A percentile compares a stretch with the other conserved stretches of the same genome.
Conservation (phyloP, 2,113 vertebrate species). For the Engraulis encrasicolus region DNA sequence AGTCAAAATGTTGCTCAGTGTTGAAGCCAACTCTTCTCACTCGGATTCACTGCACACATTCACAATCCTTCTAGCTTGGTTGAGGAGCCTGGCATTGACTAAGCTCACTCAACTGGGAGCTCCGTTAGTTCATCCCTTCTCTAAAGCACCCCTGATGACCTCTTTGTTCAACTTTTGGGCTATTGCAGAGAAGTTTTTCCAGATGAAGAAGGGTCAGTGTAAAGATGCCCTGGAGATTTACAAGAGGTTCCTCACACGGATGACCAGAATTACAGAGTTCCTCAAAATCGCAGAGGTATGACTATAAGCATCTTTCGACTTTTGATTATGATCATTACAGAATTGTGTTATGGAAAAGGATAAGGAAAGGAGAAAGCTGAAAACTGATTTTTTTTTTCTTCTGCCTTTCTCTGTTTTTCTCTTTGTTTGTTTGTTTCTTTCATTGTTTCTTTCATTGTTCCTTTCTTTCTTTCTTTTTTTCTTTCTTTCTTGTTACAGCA, state of each 20-base stretch:
- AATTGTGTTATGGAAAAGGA: too few species aligned
- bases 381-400: not conserved
- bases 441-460: not conserved
- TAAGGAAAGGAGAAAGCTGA: too few species aligned
- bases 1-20: too few species aligned
- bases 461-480: constrained; percentile 10
- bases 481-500: constrained; percentile 79
- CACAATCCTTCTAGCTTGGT: not conserved
- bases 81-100: not conserved
- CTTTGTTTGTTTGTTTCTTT: constrained; percentile 46
- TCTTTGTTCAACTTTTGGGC: constrained; percentile 28
- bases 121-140: not conserved
- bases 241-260: constrained; percentile 96
- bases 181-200: constrained; percentile 98
- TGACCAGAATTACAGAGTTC: constrained; percentile 97
- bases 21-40: too few species aligned
- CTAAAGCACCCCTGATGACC: not conserved
- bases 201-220: constrained; percentile 99
- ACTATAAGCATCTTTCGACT: too few species aligned
- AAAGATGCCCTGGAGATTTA: constrained; percentile 99
- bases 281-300: constrained; percentile 96
- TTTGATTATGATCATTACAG: too few species aligned
- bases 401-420: not conserved
- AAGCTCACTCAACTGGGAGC: not conserved
- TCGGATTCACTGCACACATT: not conserved